Conservation (phyloP, 2,113 vertebrate genomes). For the Spermophilus dauricus region DNA sequence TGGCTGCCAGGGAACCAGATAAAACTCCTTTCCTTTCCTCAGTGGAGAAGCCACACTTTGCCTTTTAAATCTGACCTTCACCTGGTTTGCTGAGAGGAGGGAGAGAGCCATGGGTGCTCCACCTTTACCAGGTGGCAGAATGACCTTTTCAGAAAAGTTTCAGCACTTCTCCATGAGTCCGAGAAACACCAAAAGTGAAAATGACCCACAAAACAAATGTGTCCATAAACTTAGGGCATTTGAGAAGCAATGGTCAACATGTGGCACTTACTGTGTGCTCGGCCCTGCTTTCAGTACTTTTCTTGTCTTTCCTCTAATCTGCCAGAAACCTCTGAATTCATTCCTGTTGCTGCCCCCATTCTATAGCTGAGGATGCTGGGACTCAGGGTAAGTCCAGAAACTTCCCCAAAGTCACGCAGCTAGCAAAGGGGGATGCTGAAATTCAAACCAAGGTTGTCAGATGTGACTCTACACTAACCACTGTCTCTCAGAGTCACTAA, state of each 20-base stretch:
- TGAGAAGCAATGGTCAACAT: neutral
- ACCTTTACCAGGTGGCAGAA: neutral
- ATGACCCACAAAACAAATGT: neutral
- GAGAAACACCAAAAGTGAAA: neutral
- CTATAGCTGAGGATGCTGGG: neutral
- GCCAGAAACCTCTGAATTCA: neutral
- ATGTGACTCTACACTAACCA: too few species aligned
- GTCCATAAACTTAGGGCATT: rapidly evolving
- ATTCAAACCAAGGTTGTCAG: too few species aligned
- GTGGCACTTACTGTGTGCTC: neutral
- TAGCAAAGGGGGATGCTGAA: too few species aligned
- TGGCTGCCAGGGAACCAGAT: neutral
- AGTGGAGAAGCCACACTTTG: rapidly evolving
- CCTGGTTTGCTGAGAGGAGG: neutral
- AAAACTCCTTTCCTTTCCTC: neutral
- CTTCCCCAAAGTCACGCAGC: neutral
- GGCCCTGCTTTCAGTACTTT: neutral
- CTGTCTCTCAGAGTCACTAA: too few species aligned
- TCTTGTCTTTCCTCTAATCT: rapidly evolving
- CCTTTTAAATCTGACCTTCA: neutral
- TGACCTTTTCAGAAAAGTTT: neutral
- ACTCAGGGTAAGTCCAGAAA: neutral
- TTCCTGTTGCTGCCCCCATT: neutral
- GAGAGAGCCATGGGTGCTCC: neutral
- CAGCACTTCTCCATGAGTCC: neutral